Evolutionary conservation across 2,797 vertebrate species (phyloP), one percentile per base, ranked within the genome.

Genomic region (Pseudomugil tenellus): DNA sequence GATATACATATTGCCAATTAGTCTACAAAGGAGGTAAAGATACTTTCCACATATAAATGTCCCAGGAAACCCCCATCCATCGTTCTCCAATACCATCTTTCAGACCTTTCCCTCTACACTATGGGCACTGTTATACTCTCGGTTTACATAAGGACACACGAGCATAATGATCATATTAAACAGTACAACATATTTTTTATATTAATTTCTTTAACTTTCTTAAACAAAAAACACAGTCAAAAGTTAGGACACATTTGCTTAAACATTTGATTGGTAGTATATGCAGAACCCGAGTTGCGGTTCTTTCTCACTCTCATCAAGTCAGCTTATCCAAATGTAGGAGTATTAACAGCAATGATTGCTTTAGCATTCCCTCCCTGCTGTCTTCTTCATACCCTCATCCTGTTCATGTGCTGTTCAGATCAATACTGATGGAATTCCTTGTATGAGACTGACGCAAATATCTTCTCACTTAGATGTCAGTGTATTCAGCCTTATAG

Each of bases 371-470:
- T 81, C 63, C 62, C 37, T 57, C 63, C 60, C 37, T 57, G 35
- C 55, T 63, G 70, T 76, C 34, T 62, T 74, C 53, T 59, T 71
- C 34, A 32, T 63, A 31, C 70, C 49, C 25, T 76, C 41, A 71
- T 71, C 57, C 43, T 72, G 79, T 83, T 81, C 8, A 53, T 79
- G 70, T 77, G 62, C 67, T 32, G 37, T 71, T 46, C 72, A 51
- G 79, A 90, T 91, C 87, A 81, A 90, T 91, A 76, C 76, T 73
- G 79, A 78, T 80, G 83, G 79, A 87, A 87, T 88, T 88, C 86
- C 85, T 84, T 59, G 65, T 75, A 73, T 78, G 70, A 77, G 49
- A 70, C 58, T 29, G 48, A 31, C 75, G 54, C 49, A 77, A 74
- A 70, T 21, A 31, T 71, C 53, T 14, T 46, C 66, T 59, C 72